phyloP scores from a whole-genome alignment of 1,140 invertebrate genomes.

The Cephus cinctus region DNA sequence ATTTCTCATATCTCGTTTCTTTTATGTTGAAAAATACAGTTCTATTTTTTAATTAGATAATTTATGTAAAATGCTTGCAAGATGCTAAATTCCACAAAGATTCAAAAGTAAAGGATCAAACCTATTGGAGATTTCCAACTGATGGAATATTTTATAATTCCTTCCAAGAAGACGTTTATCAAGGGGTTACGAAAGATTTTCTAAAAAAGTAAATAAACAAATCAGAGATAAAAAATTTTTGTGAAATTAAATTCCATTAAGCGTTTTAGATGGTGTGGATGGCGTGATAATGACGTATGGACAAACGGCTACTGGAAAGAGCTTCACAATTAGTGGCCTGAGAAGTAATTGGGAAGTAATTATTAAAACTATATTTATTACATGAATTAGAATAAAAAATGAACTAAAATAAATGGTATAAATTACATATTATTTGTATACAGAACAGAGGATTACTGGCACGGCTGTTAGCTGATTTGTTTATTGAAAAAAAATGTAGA shows the following conservation, averaged over 20 bases:
- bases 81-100: slow-evolving; percentile 13
- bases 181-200: slow-evolving; percentile 11
- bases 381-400: too few relatives aligned
- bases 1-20: background rate
- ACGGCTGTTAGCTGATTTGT: slow-evolving; percentile 21
- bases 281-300: slow-evolving; percentile 23
- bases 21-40: background rate
- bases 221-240: background rate
- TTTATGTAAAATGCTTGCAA: slow-evolving; percentile 23
- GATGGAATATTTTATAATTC: slow-evolving; percentile 20
- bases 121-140: slow-evolving; percentile 24
- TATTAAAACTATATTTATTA: background rate
- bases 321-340: slow-evolving; percentile 22
- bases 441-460: slow-evolving; percentile 26
- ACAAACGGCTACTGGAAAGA: slow-evolving; percentile 28
- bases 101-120: background rate
- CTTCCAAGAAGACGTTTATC: slow-evolving; percentile 25
- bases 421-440: slow-evolving; percentile 10
- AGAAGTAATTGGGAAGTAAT: slow-evolving; percentile 25
- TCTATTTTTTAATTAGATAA: slow-evolving; percentile 15
- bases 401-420: too few relatives aligned
- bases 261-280: slow-evolving; percentile 23
- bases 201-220: slow-evolving; percentile 19
- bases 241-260: slow-evolving; percentile 11
- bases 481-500: slow-evolving; percentile 17